A percentile compares a stretch with the other conserved stretches of the same genome.
Evolutionary conservation across 2,888 invertebrate genomes (phyloP).

Genomic region (Drosophila mayaguana): DNA sequence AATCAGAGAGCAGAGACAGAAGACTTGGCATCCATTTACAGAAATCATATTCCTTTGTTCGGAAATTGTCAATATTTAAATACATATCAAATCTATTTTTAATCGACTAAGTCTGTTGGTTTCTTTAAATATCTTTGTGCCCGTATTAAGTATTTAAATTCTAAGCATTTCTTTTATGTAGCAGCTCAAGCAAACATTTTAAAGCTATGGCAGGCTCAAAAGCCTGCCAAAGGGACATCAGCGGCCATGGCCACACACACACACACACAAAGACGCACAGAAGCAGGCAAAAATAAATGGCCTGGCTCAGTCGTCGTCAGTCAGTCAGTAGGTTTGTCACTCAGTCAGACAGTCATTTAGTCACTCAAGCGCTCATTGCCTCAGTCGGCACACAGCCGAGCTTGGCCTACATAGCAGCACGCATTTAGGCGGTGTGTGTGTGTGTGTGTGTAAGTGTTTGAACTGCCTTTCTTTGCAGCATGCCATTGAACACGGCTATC

Average conservation of each 20-base stretch:
- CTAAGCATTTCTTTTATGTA: constrained; percentile 15
- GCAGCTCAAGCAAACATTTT: constrained; percentile 41
- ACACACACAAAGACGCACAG: constrained; percentile 14
- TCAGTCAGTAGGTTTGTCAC: constrained; percentile 23
- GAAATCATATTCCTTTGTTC: background rate
- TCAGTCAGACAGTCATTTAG: constrained; percentile 38
- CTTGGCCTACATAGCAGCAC: constrained; percentile 57
- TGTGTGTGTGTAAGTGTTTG: constrained; percentile 16
- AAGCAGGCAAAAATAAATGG: constrained; percentile 35
- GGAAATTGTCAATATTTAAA: background rate
- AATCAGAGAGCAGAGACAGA: background rate
- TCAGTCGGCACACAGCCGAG: constrained; percentile 54
- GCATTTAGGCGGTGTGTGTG: constrained; percentile 25
- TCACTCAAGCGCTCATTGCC: constrained; percentile 53
- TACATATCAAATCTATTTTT: background rate
- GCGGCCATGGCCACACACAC: constrained; percentile 48
- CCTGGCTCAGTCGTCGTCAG: constrained; percentile 15
- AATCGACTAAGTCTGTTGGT: background rate
- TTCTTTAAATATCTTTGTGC: background rate
- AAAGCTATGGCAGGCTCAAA: constrained; percentile 30
- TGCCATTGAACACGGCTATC: constrained; percentile 70
- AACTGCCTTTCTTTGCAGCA: constrained; percentile 40
- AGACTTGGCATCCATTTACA: background rate
- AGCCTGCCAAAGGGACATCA: constrained; percentile 27
- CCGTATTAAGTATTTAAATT: background rate